Evolutionary conservation across 1,140 invertebrate genomes (phyloP).

Genomic region (Varroa destructor): DNA sequence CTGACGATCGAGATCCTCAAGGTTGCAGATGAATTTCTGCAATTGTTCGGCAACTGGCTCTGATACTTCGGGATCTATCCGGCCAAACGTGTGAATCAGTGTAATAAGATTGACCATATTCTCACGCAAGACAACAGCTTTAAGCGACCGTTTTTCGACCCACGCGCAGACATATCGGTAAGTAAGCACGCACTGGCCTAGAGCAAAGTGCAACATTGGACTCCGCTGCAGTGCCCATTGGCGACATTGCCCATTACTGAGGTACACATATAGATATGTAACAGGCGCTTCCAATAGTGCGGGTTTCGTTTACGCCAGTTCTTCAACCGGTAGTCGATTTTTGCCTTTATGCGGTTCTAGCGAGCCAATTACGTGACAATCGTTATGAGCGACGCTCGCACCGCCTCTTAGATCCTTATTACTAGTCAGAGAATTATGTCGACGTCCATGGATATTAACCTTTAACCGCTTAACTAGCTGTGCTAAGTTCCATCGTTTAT

Average conservation of each 20-base stretch:
- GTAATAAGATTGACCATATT: constrained; percentile 8
- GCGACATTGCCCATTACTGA: neutral
- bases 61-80: neutral
- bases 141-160: neutral
- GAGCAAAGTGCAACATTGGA: neutral
- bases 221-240: neutral
- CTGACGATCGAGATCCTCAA: constrained; percentile 15
- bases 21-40: neutral
- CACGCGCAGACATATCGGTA: neutral
- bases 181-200: neutral
- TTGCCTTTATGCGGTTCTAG: no score
- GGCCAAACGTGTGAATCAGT: neutral
- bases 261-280: neutral
- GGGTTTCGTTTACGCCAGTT: neutral
- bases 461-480: no score
- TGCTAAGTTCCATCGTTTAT: no score
- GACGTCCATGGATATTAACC: no score
- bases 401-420: no score
- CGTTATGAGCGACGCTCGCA: no score
- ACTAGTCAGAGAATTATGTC: no score
- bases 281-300: constrained; percentile 9
- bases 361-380: no score
- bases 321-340: neutral
- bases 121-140: neutral
- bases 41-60: constrained; percentile 8